Evolutionary conservation across 2,888 invertebrate genomes (phyloP).

Genomic region (Galerucella pusilla): DNA sequence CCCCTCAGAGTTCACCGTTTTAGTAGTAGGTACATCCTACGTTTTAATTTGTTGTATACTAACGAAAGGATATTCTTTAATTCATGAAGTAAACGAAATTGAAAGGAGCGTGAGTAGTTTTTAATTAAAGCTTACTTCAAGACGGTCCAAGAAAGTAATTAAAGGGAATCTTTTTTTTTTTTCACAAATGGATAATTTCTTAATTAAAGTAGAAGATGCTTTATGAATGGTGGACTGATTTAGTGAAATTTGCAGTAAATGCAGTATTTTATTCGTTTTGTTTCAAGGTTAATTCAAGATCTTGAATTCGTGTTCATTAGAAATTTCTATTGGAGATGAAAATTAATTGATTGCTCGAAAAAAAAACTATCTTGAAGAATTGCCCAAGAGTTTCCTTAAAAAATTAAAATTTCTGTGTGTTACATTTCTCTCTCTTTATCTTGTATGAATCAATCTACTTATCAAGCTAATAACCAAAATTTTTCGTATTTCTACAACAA

Average conservation of each 20-base stretch:
- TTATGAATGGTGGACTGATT: not conserved
- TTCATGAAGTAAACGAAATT: slow-evolving; percentile 14
- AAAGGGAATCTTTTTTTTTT: slow-evolving; percentile 12
- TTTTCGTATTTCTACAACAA: no score
- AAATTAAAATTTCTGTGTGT: no score
- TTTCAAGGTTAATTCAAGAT: not conserved
- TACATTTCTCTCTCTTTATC: no score
- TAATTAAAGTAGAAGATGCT: slow-evolving; percentile 12
- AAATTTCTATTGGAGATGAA: no score
- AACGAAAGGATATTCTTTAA: not conserved
- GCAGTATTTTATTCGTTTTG: not conserved
- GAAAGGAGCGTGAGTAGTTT: slow-evolving; percentile 34
- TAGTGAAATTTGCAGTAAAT: not conserved
- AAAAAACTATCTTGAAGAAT: no score
- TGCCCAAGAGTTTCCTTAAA: no score
- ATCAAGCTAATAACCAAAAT: no score
- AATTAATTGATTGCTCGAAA: no score
- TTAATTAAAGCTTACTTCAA: slow-evolving; percentile 31
- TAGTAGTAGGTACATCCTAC: not conserved
- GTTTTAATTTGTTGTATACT: not conserved
- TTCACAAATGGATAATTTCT: not conserved
- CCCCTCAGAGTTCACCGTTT: not conserved
- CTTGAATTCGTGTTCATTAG: not conserved
- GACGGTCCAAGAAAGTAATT: slow-evolving; percentile 21
- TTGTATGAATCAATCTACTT: no score